These are phyloP conservation scores for Philereme transversata DNA, from an alignment of 2,888 invertebrate species.

Conservation along the genomic window DNA sequence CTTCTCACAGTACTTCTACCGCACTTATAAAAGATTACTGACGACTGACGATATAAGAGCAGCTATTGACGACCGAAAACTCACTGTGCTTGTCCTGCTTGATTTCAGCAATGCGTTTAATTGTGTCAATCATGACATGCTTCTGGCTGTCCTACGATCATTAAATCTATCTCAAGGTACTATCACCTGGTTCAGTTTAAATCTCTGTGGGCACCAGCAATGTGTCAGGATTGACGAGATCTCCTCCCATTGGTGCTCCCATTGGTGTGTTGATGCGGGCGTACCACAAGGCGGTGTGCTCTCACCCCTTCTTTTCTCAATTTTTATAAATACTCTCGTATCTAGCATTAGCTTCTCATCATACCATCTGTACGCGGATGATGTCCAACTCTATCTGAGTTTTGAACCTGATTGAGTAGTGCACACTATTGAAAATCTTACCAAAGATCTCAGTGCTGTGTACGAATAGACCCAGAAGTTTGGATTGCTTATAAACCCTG, in stretches of 20 bases:
- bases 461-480: no score
- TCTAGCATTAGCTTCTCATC: not conserved
- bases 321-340: no score
- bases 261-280: no score
- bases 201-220: no score
- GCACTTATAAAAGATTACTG: slow-evolving; percentile 1
- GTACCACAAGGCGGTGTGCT: no score
- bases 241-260: not conserved
- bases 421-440: no score
- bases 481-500: not conserved
- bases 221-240: not conserved
- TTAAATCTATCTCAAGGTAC: not conserved
- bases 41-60: not conserved
- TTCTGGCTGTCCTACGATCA: slow-evolving; percentile 1
- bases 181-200: not conserved
- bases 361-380: no score
- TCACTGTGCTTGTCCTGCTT: not conserved
- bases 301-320: no score
- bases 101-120: no score
- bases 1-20: slow-evolving; percentile 2
- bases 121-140: not conserved
- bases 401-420: no score
- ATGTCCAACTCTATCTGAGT: not conserved
- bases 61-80: slow-evolving; percentile 2
- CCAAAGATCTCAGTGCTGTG: not conserved